Evolutionary conservation across 2,797 vertebrate species (phyloP).

Genomic region (Benthosema pterotum): DNA sequence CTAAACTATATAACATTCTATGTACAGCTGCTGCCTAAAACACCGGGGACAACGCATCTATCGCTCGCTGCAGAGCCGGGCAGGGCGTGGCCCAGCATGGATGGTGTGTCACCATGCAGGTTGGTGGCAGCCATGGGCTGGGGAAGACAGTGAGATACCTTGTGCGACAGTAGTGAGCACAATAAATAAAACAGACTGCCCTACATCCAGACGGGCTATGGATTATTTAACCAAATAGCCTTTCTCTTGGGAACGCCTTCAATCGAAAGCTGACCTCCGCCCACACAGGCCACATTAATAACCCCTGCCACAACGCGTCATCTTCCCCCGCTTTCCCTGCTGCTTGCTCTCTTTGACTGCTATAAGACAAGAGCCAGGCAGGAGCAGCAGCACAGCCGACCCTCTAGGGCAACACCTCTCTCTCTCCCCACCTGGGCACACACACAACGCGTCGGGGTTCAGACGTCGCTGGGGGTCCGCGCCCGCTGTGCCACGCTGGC

Average conservation of each 20-base stretch:
- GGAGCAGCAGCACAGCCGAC: constrained; percentile 49
- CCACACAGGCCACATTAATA: neutral
- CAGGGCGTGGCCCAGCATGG: constrained; percentile 67
- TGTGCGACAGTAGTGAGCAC: constrained; percentile 37
- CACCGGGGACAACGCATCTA: constrained; percentile 39
- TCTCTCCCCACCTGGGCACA: constrained; percentile 51
- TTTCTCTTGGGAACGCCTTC: constrained; percentile 24
- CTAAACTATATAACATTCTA: constrained; percentile 54
- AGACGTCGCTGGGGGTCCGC: constrained; percentile 95
- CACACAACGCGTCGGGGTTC: too few relatives aligned
- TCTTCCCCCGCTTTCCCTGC: constrained; percentile 29
- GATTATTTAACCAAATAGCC: constrained; percentile 27
- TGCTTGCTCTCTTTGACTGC: constrained; percentile 49
- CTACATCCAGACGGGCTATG: constrained; percentile 33
- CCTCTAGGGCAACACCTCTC: constrained; percentile 53
- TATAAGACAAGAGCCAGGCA: constrained; percentile 41
- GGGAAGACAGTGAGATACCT: constrained; percentile 63
- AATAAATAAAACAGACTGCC: constrained; percentile 41
- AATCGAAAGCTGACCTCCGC: constrained; percentile 23
- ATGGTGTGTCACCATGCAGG: constrained; percentile 47
- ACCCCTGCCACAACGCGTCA: constrained; percentile 11
- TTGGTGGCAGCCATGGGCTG: constrained; percentile 39
- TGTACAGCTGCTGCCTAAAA: constrained; percentile 63
- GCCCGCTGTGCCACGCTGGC: constrained; percentile 88
- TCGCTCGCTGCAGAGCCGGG: constrained; percentile 55